These are phyloP conservation scores for Cabera pusaria DNA, from an alignment of 2,888 invertebrate species.

Conservation along the genomic window DNA sequence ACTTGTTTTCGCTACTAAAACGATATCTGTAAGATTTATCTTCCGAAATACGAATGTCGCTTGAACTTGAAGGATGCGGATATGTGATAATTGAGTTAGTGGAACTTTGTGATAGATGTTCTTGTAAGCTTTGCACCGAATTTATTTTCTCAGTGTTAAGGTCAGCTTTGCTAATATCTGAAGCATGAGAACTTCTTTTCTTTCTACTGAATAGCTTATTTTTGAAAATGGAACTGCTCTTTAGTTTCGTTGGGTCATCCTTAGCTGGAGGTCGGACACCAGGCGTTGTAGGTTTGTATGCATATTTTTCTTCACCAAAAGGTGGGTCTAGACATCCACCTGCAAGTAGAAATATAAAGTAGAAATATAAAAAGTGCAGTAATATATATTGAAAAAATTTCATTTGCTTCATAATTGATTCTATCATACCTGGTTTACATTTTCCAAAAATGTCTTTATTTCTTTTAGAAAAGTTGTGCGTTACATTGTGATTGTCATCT, in stretches of 20 bases:
- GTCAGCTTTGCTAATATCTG: too few species aligned
- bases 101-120: slow-evolving; percentile 29
- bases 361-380: too few species aligned
- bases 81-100: slow-evolving; percentile 57
- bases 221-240: slow-evolving; percentile 31
- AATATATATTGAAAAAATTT: too few species aligned
- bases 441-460: slow-evolving; percentile 57
- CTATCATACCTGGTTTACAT: slow-evolving; percentile 67
- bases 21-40: slow-evolving; percentile 31
- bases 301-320: slow-evolving; percentile 63
- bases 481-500: slow-evolving; percentile 22
- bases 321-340: slow-evolving; percentile 75
- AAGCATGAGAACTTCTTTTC: slow-evolving; percentile 28
- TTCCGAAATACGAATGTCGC: slow-evolving; percentile 28
- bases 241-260: slow-evolving; percentile 14
- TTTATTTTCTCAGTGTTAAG: too few species aligned
- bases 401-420: too few species aligned
- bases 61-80: slow-evolving; percentile 43
- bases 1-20: slow-evolving; percentile 26
- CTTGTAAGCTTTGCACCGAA: slow-evolving; percentile 37
- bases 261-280: neutral
- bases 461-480: slow-evolving; percentile 26
- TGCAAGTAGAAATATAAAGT: slow-evolving; percentile 27
- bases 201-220: slow-evolving; percentile 30
- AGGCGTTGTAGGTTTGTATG: slow-evolving; percentile 43